These are phyloP conservation scores for Lamprotornis superbus DNA, from an alignment of 2,113 vertebrate species.

Conservation along the genomic window DNA sequence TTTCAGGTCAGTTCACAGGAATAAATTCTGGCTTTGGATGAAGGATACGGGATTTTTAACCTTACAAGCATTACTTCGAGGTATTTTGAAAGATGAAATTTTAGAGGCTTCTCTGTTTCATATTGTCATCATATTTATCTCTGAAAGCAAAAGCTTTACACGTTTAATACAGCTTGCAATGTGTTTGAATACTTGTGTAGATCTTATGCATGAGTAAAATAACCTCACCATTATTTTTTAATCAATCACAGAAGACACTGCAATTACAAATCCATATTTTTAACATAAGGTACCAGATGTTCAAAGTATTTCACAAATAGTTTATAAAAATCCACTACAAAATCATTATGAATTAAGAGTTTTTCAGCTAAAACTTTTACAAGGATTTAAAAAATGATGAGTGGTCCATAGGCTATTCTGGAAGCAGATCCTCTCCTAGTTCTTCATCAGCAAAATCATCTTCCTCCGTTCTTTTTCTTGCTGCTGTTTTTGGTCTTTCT, in stretches of 20 bases:
- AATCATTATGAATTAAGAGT: not conserved
- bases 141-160: not conserved
- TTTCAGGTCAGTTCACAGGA: not conserved
- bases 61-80: not conserved
- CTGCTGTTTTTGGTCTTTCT: conserved; percentile 92
- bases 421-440: conserved; percentile 92
- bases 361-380: not conserved
- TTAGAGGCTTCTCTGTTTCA: not conserved
- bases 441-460: conserved; percentile 96
- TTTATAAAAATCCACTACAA: conserved; percentile 20
- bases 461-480: conserved; percentile 84
- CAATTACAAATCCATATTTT: not conserved
- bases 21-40: not conserved
- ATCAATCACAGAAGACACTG: not conserved
- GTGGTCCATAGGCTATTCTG: conserved; percentile 73
- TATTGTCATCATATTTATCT: rapidly evolving
- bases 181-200: not conserved
- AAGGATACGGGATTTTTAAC: not conserved
- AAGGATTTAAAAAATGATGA: not conserved
- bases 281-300: not conserved
- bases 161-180: not conserved
- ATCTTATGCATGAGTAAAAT: not conserved
- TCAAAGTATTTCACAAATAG: not conserved
- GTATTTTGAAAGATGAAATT: not conserved
- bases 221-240: not conserved